Base-by-base conservation (phyloP, 92 coral and sea anemone genomes). In the Porites divaricata region DNA sequence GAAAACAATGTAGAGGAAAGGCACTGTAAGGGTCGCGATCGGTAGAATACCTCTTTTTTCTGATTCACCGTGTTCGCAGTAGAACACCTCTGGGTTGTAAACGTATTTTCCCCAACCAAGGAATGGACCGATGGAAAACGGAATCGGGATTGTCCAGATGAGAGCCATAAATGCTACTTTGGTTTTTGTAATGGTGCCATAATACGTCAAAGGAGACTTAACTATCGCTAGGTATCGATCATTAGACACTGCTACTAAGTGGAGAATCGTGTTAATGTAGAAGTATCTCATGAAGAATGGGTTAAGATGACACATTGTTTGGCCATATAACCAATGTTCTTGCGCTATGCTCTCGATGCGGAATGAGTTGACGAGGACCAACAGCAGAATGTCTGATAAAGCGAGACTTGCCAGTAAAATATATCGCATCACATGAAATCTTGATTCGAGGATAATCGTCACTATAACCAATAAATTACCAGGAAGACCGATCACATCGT, bases 321-420 rank as follows among this genome's bases (percentile, higher is more conserved):
- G 15, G 28, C 77, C 77, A 62, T 73, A 73, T 22, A 51, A 14
- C 77, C 77, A 73, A 1, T 17, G 51, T 53, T 73, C n/a, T 52
- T 73, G 63, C 2, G 77, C 35, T 20, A 53, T 50, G 77, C 77
- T 73, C 23, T 7, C 59, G 23, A 73, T 50, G 61, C 62, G 61
- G 62, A 73, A 73, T n/a, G 77, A 73, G 35, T 73, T 73, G n/a
- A 50, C 63, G 63, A 73, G 62, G 24, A 73, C 53, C 24, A 73
- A 73, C 22, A 51, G 53, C 8, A 73, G 62, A 22, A 73, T 9
- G 57, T 72, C 76, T 51, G 77, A 50, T 8, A 72, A 10, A 7
- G 76, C 76, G 25, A 72, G 76, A 58, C 76, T 72, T 10, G 76
- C 76, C 23, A 72, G 76, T 19, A 48, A 17, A 72, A 72, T 51